Percentiles rank a stretch among this genome's conserved stretches.
phyloP scores from a whole-genome alignment of 2,797 vertebrate genomes.

The Sternarchorhynchus goeldii region DNA sequence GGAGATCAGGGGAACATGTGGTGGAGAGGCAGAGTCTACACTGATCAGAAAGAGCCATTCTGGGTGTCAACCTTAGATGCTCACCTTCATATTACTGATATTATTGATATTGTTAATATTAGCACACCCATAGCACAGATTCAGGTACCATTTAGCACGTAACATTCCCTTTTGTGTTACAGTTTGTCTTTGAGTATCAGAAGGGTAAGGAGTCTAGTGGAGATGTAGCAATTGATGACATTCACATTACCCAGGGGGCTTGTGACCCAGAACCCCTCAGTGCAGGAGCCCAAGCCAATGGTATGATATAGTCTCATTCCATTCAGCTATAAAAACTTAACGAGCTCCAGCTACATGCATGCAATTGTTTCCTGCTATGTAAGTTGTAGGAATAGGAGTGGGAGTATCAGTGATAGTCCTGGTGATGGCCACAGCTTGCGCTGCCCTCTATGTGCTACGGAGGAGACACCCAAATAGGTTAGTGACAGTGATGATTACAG shows the following conservation, averaged over 20 bases:
- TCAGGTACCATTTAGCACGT: no score
- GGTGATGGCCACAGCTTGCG: constrained; percentile 53
- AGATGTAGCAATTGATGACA: constrained; percentile 74
- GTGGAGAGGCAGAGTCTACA: constrained; percentile 58
- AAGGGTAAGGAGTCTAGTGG: constrained; percentile 61
- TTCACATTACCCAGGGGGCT: constrained; percentile 54
- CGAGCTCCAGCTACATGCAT: neutral
- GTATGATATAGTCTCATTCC: constrained; percentile 40
- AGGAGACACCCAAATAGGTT: constrained; percentile 61
- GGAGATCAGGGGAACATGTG: constrained; percentile 69
- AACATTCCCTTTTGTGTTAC: neutral
- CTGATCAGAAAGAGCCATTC: constrained; percentile 66
- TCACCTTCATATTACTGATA: neutral
- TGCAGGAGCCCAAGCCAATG: constrained; percentile 37
- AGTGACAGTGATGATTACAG: neutral
- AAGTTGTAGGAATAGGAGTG: constrained; percentile 65
- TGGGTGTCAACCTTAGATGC: constrained; percentile 66
- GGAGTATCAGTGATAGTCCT: constrained; percentile 66
- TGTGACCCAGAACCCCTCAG: constrained; percentile 61
- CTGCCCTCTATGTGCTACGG: constrained; percentile 54
- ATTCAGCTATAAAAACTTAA: neutral
- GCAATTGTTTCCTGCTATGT: constrained; percentile 21
- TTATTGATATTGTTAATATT: neutral
- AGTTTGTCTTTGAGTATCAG: constrained; percentile 76
- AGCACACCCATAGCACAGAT: neutral